A percentile compares a stretch with the other conserved stretches of the same genome.
phyloP scores from a whole-genome alignment of 2,888 invertebrate genomes.

The Tenthredo amoena region DNA sequence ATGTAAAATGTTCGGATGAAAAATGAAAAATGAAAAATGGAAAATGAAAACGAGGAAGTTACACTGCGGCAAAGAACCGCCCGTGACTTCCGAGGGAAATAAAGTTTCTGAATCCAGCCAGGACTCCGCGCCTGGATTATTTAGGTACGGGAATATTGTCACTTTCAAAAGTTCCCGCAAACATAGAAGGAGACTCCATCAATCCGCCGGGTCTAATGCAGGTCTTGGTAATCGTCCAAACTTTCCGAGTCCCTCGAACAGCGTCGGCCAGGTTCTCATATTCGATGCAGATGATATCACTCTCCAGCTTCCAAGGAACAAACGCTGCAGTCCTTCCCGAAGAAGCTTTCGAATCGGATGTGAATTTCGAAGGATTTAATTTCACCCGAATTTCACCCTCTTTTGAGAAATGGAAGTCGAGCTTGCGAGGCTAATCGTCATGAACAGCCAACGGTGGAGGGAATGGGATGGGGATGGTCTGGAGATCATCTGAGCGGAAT shows the following conservation, averaged over 20 bases:
- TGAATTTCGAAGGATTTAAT: background rate
- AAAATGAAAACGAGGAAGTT: background rate
- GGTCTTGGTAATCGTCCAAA: slow-evolving; percentile 47
- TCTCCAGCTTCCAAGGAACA: background rate
- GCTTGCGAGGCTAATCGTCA: background rate
- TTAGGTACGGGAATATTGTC: slow-evolving; percentile 25
- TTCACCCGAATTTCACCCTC: background rate
- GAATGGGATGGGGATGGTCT: background rate
- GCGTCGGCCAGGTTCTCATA: background rate
- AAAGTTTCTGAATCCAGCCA: background rate
- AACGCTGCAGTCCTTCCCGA: background rate
- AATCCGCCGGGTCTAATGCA: slow-evolving; percentile 40
- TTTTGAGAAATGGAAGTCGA: background rate
- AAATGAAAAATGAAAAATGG: slow-evolving; percentile 21
- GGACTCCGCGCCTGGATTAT: background rate
- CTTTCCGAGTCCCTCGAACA: slow-evolving; percentile 30
- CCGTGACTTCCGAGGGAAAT: background rate
- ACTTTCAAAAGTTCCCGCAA: slow-evolving; percentile 13
- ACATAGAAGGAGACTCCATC: slow-evolving; percentile 1
- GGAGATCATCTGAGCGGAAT: background rate
- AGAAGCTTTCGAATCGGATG: background rate
- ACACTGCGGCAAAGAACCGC: slow-evolving; percentile 1
- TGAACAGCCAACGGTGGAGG: background rate
- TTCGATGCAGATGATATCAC: slow-evolving; percentile 28
- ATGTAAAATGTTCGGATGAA: background rate